Conservation (phyloP, 2,113 vertebrate species). For the Hippoglossus stenolepis region DNA sequence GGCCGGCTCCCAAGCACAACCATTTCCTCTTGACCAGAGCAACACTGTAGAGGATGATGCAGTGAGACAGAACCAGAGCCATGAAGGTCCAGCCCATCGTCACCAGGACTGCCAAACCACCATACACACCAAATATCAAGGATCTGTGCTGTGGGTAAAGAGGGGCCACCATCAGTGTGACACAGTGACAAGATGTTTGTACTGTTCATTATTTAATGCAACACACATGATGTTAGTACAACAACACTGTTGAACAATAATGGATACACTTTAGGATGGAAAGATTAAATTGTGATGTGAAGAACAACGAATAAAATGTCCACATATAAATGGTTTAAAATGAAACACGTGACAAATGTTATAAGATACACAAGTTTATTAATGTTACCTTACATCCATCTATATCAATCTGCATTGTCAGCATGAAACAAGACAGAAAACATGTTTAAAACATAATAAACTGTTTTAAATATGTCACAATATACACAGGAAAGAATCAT, state of each 20-base stretch:
- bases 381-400: conserved; percentile 81
- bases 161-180: conserved; percentile 41
- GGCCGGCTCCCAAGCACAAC: conserved; percentile 89
- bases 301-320: background rate
- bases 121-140: conserved; percentile 90
- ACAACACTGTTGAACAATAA: background rate
- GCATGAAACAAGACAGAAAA: conserved; percentile 77
- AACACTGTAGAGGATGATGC: conserved; percentile 89
- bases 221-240: conserved; percentile 30
- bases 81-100: conserved; percentile 93
- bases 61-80: conserved; percentile 91
- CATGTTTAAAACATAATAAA: conserved; percentile 65
- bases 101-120: conserved; percentile 85
- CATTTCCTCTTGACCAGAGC: conserved; percentile 89
- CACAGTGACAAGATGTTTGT: background rate
- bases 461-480: conserved; percentile 58
- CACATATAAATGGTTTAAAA: conserved; percentile 17
- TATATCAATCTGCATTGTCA: conserved; percentile 78
- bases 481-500: background rate
- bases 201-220: background rate
- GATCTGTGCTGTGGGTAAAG: conserved; percentile 89
- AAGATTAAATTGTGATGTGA: background rate
- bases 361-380: conserved; percentile 49
- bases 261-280: background rate
- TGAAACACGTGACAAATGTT: conserved; percentile 42